phyloP scores from a whole-genome alignment of 1,140 invertebrate species.

The Aphaenogaster rudis region DNA sequence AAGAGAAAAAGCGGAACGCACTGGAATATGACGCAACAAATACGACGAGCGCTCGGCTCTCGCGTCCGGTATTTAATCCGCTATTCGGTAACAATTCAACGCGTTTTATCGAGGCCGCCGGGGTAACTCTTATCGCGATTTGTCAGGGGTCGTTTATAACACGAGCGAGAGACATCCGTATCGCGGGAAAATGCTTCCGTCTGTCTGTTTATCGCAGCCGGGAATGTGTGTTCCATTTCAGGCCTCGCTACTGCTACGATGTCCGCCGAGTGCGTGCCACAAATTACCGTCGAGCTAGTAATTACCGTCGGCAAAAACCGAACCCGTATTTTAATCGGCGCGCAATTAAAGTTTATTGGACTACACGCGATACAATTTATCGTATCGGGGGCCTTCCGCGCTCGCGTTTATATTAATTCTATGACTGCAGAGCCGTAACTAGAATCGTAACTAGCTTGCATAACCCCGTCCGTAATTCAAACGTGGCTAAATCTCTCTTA shows the following conservation, averaged over 20 bases:
- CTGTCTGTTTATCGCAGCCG: constrained; percentile 45
- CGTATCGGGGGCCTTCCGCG: constrained; percentile 45
- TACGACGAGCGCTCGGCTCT: neutral
- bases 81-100: constrained; percentile 56
- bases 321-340: constrained; percentile 58
- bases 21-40: neutral
- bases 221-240: constrained; percentile 42
- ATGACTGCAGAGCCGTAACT: constrained; percentile 53
- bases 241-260: constrained; percentile 6
- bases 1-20: neutral
- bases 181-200: constrained; percentile 44
- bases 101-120: constrained; percentile 43
- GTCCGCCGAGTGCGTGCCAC: constrained; percentile 55
- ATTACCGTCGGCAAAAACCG: constrained; percentile 49
- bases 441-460: constrained; percentile 24
- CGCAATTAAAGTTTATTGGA: constrained; percentile 61
- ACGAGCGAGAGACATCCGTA: constrained; percentile 33
- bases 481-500: neutral
- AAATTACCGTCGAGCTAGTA: constrained; percentile 54
- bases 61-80: constrained; percentile 48
- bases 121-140: constrained; percentile 58
- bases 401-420: constrained; percentile 62
- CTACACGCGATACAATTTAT: constrained; percentile 63
- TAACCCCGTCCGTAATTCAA: neutral
- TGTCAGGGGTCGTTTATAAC: constrained; percentile 56